A percentile compares a stretch with the other conserved stretches of the same genome.
Conservation (phyloP, 2,113 vertebrate genomes). For the Rhinoptilus africanus region DNA sequence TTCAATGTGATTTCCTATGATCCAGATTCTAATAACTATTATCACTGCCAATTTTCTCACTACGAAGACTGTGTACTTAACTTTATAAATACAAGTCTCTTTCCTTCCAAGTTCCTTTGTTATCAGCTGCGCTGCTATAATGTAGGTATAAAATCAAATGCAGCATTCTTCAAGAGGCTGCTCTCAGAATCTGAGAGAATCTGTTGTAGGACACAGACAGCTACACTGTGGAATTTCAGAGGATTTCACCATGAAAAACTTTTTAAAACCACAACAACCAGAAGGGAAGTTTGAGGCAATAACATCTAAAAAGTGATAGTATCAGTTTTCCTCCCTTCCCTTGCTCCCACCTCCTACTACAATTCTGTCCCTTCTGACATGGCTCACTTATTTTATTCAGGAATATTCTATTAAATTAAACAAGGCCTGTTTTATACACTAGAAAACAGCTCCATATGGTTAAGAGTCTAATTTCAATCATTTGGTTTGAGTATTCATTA, state of each 20-base stretch:
- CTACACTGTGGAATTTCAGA: neutral
- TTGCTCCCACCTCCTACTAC: neutral
- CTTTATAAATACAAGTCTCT: neutral
- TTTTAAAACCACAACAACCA: neutral
- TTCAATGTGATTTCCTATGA: neutral
- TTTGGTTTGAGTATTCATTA: neutral
- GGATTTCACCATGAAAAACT: neutral
- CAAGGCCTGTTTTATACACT: neutral
- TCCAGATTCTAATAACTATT: neutral
- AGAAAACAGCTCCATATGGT: conserved; percentile 14
- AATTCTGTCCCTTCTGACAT: neutral
- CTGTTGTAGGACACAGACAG: neutral
- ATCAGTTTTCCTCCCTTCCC: neutral
- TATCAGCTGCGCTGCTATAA: neutral
- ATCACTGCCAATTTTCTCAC: neutral
- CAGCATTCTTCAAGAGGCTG: neutral
- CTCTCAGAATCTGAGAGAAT: neutral
- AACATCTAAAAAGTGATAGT: neutral
- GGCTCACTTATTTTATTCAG: neutral
- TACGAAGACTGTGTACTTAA: neutral
- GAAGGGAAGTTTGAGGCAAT: neutral
- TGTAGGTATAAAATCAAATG: neutral
- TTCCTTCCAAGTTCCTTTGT: neutral
- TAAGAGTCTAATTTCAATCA: conserved; percentile 12
- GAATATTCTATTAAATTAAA: neutral